Evolutionary conservation across 2,113 vertebrate genomes (phyloP).

Genomic region (Poecilia latipinna): DNA sequence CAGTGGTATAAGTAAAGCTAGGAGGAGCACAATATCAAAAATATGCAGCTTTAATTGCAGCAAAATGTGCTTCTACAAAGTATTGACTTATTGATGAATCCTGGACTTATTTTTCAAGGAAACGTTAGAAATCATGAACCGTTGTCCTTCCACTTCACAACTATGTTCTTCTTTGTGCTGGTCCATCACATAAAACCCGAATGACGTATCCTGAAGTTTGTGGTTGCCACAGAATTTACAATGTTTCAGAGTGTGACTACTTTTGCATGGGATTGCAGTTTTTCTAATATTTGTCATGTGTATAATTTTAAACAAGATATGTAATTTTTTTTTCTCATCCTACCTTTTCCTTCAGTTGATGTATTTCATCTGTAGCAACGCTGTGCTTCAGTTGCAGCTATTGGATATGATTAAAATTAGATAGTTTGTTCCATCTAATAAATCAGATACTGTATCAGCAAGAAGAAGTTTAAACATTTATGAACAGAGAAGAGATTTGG

Average conservation of each 20-base stretch:
- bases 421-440: slow-evolving; percentile 18
- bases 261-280: no score
- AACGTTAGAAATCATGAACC: not conserved
- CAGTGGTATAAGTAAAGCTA: no score
- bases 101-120: not conserved
- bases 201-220: no score
- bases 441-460: not conserved
- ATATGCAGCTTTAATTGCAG: not conserved
- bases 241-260: no score
- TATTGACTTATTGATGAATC: not conserved
- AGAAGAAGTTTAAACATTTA: not conserved
- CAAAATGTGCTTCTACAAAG: not conserved
- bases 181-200: no score
- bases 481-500: not conserved
- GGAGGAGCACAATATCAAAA: not conserved
- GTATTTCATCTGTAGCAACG: slow-evolving; percentile 84
- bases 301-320: no score
- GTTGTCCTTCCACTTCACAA: not conserved
- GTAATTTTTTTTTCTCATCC: not conserved
- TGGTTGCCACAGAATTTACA: no score
- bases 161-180: no score
- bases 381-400: slow-evolving; percentile 88
- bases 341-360: slow-evolving; percentile 88
- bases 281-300: no score
- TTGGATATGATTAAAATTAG: slow-evolving; percentile 15